These are phyloP conservation scores for Pogoniulus pusillus DNA, from an alignment of 2,797 vertebrate genomes.

Conservation along the genomic window DNA sequence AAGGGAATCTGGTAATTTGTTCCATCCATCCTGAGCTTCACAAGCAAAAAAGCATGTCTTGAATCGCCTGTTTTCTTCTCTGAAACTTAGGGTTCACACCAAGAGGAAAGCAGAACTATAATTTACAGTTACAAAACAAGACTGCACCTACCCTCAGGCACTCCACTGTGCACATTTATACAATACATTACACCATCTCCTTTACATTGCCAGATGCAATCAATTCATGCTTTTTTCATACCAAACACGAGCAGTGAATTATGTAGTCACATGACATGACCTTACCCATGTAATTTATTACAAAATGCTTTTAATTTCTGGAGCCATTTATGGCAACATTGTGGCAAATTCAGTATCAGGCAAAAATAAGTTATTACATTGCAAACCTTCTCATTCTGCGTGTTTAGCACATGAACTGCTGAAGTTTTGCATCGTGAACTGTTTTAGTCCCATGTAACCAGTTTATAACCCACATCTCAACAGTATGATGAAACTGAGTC, in stretches of 20 bases:
- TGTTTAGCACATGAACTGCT: slow-evolving; percentile 1
- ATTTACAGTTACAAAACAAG: slow-evolving; percentile 49
- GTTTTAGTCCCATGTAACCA: neutral
- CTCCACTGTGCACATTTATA: slow-evolving; percentile 35
- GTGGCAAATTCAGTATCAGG: neutral
- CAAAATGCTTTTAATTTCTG: slow-evolving; percentile 41
- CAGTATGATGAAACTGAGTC: neutral
- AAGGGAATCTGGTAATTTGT: slow-evolving; percentile 65
- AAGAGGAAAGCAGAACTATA: slow-evolving; percentile 57
- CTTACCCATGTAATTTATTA: slow-evolving; percentile 1
- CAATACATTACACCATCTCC: slow-evolving; percentile 43
- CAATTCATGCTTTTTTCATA: neutral
- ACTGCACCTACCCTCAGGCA: slow-evolving; percentile 31
- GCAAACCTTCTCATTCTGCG: neutral
- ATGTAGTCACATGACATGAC: neutral
- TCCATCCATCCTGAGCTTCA: slow-evolving; percentile 36
- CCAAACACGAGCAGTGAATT: slow-evolving; percentile 14
- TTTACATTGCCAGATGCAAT: slow-evolving; percentile 55
- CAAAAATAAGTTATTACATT: neutral
- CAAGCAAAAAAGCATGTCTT: slow-evolving; percentile 47
- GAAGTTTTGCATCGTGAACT: neutral
- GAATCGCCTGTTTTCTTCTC: slow-evolving; percentile 47
- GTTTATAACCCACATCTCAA: slow-evolving; percentile 5
- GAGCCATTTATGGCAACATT: neutral
- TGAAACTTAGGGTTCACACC: slow-evolving; percentile 50